phyloP scores from a whole-genome alignment of 2,797 vertebrate species.

The Eulemur coronatus region DNA sequence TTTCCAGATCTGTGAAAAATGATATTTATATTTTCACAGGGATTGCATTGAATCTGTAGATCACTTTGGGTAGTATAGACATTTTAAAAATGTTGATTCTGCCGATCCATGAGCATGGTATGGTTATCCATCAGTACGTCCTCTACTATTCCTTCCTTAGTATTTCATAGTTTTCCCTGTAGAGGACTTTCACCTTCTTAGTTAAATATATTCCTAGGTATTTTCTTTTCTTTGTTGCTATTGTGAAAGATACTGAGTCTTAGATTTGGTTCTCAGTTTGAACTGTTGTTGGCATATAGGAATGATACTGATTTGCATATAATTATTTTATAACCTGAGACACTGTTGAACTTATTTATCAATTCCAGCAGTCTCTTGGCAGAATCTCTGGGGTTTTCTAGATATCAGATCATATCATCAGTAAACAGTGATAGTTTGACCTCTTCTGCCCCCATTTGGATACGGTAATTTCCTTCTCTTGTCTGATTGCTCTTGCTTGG shows the following conservation, averaged over 20 bases:
- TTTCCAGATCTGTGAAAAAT: too few species aligned
- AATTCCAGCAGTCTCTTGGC: not conserved
- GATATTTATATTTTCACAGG: too few species aligned
- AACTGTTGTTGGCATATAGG: not conserved
- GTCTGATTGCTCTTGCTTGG: not conserved
- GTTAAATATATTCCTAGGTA: not conserved
- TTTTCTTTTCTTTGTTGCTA: not conserved
- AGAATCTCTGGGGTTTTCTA: not conserved
- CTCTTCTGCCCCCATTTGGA: not conserved
- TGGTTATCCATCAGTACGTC: too few species aligned
- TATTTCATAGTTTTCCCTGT: too few species aligned
- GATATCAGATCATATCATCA: not conserved
- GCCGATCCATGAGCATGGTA: not conserved
- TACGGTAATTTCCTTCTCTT: not conserved
- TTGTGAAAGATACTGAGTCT: not conserved
- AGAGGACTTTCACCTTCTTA: too few species aligned
- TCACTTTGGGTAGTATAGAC: too few species aligned
- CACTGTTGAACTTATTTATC: not conserved
- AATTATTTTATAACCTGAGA: not conserved
- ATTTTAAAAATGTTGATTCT: too few species aligned
- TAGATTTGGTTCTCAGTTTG: not conserved
- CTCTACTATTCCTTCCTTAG: too few species aligned
- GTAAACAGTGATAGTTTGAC: not conserved
- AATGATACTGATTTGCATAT: not conserved
- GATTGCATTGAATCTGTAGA: too few species aligned